These are phyloP conservation scores for Apodemia duryi DNA, from an alignment of 2,888 invertebrate genomes.

Conservation along the genomic window DNA sequence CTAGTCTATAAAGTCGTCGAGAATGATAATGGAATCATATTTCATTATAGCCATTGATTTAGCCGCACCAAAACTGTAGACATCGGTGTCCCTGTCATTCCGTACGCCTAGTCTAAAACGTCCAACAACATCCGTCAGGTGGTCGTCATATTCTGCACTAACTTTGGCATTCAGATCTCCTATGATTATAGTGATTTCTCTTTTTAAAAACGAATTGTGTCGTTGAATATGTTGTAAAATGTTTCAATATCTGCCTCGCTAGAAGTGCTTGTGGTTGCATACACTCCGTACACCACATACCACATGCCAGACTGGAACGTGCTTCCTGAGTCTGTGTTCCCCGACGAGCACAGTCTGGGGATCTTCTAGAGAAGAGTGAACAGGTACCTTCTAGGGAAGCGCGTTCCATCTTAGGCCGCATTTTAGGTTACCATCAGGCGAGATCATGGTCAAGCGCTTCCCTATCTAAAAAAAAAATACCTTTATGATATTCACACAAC, in stretches of 20 bases:
- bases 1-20: constrained; percentile 15
- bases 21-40: constrained; percentile 16
- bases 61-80: constrained; percentile 15
- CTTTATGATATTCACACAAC: no score
- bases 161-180: constrained; percentile 20
- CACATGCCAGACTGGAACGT: no score
- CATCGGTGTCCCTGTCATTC: constrained; percentile 21
- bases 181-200: constrained; percentile 13
- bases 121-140: constrained; percentile 17
- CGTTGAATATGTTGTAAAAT: constrained; percentile 7
- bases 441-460: no score
- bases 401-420: no score
- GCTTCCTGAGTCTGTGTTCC: no score
- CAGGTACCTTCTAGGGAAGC: no score
- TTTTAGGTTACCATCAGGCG: no score
- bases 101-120: constrained; percentile 16
- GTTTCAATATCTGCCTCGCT: constrained; percentile 15
- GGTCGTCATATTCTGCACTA: constrained; percentile 14
- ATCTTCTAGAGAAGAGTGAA: no score
- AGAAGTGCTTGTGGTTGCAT: constrained; percentile 17
- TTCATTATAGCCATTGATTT: constrained; percentile 19
- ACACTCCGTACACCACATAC: background rate
- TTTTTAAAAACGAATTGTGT: constrained; percentile 5
- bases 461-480: no score
- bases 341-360: no score